A percentile compares a stretch with the other conserved stretches of the same genome.
phyloP scores from a whole-genome alignment of 1,140 invertebrate genomes.

The Drosophila ercepeae region DNA sequence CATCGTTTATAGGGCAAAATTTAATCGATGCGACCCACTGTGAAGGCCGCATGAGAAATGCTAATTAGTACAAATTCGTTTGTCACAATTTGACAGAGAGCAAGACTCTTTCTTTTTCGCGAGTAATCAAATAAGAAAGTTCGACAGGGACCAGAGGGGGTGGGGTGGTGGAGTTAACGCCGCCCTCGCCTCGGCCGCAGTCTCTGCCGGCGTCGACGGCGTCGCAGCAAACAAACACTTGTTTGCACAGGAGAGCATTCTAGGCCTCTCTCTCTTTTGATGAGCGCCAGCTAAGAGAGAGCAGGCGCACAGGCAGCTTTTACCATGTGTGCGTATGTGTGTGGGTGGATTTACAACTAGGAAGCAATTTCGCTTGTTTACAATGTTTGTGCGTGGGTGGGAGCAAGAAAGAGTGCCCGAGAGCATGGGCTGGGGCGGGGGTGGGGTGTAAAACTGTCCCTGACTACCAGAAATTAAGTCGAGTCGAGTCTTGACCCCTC shows the following conservation, averaged over 20 bases:
- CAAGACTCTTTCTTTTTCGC: constrained; percentile 33
- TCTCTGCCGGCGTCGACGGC: constrained; percentile 24
- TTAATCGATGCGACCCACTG: constrained; percentile 39
- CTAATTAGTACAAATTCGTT: constrained; percentile 67
- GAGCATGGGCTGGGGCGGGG: neutral
- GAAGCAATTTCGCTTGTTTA: constrained; percentile 71
- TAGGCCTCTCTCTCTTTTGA: constrained; percentile 2
- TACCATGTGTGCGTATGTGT: constrained; percentile 6
- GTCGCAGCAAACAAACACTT: constrained; percentile 75
- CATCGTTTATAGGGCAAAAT: constrained; percentile 25
- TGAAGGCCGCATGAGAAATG: constrained; percentile 56
- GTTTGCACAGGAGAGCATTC: constrained; percentile 70
- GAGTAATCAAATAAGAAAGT: constrained; percentile 64
- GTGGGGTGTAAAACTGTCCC: constrained; percentile 12
- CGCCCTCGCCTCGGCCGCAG: constrained; percentile 7
- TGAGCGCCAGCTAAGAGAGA: constrained; percentile 48
- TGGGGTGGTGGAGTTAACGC: constrained; percentile 13
- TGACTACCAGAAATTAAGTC: constrained; percentile 67
- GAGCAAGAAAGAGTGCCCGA: neutral
- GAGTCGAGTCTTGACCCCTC: constrained; percentile 63
- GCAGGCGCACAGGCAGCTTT: constrained; percentile 33
- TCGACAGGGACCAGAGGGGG: constrained; percentile 18
- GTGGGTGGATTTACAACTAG: constrained; percentile 63
- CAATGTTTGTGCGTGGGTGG: constrained; percentile 66
- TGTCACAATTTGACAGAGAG: constrained; percentile 56